Conservation (phyloP, 2,113 vertebrate genomes). For the Triplophysa dalaica region DNA sequence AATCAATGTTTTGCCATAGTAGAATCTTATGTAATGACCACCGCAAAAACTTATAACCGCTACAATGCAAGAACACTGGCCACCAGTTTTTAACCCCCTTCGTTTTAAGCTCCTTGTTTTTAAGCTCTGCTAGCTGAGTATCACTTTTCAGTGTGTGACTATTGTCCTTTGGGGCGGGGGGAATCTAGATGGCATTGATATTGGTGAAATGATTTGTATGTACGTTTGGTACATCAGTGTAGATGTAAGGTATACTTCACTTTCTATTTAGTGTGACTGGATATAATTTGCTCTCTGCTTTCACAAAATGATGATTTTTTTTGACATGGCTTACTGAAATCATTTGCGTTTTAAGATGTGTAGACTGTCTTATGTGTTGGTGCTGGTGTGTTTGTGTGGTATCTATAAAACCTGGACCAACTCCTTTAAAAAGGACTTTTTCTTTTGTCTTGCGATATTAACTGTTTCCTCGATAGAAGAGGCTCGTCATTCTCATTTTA, state of each 20-base stretch:
- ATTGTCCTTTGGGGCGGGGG: background rate
- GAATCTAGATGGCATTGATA: constrained; percentile 41
- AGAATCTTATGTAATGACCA: constrained; percentile 8
- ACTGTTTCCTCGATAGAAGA: background rate
- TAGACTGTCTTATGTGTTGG: constrained; percentile 23
- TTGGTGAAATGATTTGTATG: constrained; percentile 34
- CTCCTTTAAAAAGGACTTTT: constrained; percentile 32
- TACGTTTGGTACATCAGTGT: constrained; percentile 28
- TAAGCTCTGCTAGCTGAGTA: constrained; percentile 44
- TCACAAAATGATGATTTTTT: background rate
- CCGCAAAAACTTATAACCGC: constrained; percentile 24
- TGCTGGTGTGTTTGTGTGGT: constrained; percentile 12
- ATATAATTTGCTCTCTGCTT: constrained; percentile 19
- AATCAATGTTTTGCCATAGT: constrained; percentile 1
- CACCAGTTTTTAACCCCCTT: constrained; percentile 32
- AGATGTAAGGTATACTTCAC: constrained; percentile 33
- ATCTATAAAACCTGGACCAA: constrained; percentile 32
- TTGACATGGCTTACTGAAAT: constrained; percentile 14
- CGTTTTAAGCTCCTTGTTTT: background rate
- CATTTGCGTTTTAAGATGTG: background rate
- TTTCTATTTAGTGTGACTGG: constrained; percentile 8
- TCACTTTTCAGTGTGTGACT: constrained; percentile 43
- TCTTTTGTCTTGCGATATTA: background rate
- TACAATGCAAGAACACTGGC: constrained; percentile 40
- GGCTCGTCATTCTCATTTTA: constrained; percentile 7